Conservation (phyloP, 2,113 vertebrate genomes). For the Serinus canaria region DNA sequence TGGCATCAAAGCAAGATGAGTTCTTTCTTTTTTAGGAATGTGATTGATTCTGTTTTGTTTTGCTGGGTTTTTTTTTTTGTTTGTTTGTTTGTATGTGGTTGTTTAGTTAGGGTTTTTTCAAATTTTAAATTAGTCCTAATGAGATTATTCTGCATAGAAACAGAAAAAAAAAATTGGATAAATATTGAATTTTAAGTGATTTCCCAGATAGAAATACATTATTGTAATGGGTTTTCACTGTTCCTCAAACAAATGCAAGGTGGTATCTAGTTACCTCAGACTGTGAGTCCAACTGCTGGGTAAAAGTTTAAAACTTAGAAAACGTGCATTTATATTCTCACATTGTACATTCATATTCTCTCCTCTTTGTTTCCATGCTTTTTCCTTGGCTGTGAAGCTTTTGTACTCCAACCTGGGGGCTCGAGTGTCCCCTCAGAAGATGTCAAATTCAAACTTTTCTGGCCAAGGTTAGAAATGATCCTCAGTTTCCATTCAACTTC, state of each 20-base stretch:
- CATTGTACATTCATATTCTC: neutral
- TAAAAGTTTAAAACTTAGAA: neutral
- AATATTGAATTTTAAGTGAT: neutral
- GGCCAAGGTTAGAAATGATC: neutral
- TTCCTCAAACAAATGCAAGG: neutral
- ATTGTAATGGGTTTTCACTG: neutral
- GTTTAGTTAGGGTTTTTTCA: neutral
- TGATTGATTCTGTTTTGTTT: neutral
- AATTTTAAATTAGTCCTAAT: neutral
- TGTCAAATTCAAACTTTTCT: neutral
- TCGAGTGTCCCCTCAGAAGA: neutral
- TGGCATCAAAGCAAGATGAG: neutral
- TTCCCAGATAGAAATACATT: neutral
- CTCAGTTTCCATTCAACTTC: neutral
- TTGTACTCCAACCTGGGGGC: neutral
- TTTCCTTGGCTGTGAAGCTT: neutral
- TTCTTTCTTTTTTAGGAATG: neutral
- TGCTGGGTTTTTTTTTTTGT: neutral
- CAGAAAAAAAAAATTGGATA: neutral
- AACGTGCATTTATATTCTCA: neutral
- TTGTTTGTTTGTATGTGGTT: neutral
- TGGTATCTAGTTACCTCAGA: neutral
- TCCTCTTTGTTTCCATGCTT: neutral
- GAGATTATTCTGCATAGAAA: neutral
- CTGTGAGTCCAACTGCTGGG: neutral